Conservation (phyloP, 2,797 vertebrate species). For the Onychomys torridus region DNA sequence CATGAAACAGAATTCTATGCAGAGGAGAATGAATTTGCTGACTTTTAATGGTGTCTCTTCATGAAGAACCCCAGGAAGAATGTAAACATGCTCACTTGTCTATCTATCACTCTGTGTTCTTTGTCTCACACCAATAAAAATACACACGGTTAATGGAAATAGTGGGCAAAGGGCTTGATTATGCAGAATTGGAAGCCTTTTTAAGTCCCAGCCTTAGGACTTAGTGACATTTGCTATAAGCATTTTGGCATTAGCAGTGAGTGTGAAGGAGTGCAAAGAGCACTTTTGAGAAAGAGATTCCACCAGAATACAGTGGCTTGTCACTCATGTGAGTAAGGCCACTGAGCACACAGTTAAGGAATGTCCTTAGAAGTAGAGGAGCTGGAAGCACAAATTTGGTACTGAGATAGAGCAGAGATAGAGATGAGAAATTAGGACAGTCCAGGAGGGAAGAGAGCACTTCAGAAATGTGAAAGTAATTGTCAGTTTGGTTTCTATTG, state of each 20-base stretch:
- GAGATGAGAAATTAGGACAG: background rate
- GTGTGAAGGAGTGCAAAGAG: background rate
- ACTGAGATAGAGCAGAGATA: background rate
- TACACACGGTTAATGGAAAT: background rate
- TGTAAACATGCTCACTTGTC: background rate
- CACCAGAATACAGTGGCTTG: background rate
- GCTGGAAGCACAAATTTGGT: background rate
- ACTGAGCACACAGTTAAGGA: background rate
- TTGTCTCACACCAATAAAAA: background rate
- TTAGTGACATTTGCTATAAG: background rate
- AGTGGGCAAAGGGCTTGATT: background rate
- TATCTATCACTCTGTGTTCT: background rate
- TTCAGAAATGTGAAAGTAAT: background rate
- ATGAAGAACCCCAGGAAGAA: background rate
- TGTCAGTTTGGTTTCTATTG: background rate
- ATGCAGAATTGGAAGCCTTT: background rate
- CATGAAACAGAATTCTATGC: conserved; percentile 40
- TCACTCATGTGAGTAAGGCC: background rate
- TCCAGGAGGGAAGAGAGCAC: background rate
- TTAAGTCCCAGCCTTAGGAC: background rate
- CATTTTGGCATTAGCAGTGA: background rate
- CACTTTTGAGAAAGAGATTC: background rate
- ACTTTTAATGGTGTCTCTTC: conserved; percentile 20
- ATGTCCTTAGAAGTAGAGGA: background rate
- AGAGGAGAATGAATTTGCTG: background rate